A percentile compares a stretch with the other conserved stretches of the same genome.
phyloP scores from a whole-genome alignment of 1,140 invertebrate genomes.

The Littorina saxatilis region DNA sequence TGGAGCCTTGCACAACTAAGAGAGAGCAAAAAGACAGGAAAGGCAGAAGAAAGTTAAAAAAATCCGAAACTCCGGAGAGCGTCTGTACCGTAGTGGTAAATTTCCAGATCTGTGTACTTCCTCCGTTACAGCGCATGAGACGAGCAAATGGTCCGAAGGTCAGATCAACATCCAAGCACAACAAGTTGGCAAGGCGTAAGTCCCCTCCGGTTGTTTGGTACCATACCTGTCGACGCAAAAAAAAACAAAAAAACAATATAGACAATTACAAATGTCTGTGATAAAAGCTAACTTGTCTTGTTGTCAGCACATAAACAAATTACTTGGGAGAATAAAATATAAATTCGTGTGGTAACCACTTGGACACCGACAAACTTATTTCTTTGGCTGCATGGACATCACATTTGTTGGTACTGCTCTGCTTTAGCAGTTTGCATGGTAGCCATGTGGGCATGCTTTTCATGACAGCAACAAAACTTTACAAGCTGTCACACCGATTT shows the following conservation, averaged over 20 bases:
- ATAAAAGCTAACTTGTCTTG: background rate
- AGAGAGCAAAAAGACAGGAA: background rate
- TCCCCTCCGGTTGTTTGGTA: constrained; percentile 91
- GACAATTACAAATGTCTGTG: too few species aligned
- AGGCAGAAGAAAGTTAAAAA: background rate
- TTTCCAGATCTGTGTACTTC: constrained; percentile 92
- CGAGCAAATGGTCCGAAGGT: constrained; percentile 77
- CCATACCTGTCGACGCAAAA: constrained; percentile 82
- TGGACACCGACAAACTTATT: too few species aligned
- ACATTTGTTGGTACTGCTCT: too few species aligned
- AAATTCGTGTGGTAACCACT: background rate
- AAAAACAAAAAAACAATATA: background rate
- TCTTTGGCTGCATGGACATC: too few species aligned
- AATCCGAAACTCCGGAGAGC: background rate
- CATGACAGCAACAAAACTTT: too few species aligned
- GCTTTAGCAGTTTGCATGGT: too few species aligned
- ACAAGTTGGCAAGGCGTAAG: constrained; percentile 87
- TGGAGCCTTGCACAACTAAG: background rate
- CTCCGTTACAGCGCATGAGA: constrained; percentile 93
- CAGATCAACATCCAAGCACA: constrained; percentile 87
- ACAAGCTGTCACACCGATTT: too few species aligned
- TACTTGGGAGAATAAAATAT: background rate
- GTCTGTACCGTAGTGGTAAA: constrained; percentile 58
- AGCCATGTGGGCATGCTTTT: too few species aligned
- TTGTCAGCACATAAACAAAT: background rate